A percentile compares a stretch with the other conserved stretches of the same genome.
Evolutionary conservation across 2,113 vertebrate species (phyloP).

Genomic region (Sclerurus mexicanus): DNA sequence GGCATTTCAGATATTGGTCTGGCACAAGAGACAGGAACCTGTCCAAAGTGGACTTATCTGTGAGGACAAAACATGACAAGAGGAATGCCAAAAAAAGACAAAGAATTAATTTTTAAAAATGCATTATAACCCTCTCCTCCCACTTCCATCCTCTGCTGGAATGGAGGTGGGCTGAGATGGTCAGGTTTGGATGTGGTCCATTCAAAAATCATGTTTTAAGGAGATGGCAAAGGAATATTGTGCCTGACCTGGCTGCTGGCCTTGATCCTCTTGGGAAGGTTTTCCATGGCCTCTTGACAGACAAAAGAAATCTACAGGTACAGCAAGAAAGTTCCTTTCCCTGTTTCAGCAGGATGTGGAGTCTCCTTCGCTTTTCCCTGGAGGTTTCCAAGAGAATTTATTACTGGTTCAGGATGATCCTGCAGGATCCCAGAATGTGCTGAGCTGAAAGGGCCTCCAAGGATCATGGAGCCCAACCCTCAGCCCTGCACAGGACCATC

Average conservation of each 20-base stretch:
- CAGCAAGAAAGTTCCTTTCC: neutral
- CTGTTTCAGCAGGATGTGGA: fast-evolving
- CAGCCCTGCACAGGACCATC: too few species aligned
- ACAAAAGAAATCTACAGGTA: neutral
- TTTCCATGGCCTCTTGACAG: neutral
- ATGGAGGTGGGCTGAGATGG: neutral
- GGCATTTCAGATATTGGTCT: neutral
- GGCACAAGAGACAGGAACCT: neutral
- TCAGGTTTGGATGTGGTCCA: neutral
- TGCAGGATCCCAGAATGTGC: neutral
- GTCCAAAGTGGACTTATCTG: neutral
- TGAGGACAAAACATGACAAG: neutral
- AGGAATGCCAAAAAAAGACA: neutral
- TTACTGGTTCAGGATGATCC: neutral
- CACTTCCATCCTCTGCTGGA: neutral
- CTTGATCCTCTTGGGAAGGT: neutral
- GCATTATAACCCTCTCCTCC: neutral
- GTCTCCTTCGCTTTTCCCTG: neutral
- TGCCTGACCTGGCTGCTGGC: neutral
- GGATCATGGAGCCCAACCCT: too few species aligned
- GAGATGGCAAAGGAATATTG: neutral
- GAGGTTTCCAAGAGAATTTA: neutral
- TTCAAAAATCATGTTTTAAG: neutral
- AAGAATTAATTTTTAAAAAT: neutral
- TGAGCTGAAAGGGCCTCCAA: too few species aligned